Conservation (phyloP, 1,140 invertebrate species). For the Temnothorax nylanderi region DNA sequence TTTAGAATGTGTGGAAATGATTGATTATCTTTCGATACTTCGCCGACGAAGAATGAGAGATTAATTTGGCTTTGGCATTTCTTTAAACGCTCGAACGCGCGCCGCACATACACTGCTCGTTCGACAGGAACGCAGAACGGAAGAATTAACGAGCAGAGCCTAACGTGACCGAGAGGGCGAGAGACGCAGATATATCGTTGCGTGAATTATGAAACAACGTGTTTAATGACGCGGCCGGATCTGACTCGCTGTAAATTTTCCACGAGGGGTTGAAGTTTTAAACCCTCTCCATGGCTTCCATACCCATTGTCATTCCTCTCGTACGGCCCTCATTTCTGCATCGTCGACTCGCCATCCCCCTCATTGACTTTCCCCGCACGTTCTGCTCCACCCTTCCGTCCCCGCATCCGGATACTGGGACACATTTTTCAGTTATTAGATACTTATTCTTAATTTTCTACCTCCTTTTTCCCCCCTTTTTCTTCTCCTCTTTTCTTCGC, state of each 20-base stretch:
- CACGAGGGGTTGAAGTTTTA: slow-evolving; percentile 78
- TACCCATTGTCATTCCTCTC: slow-evolving; percentile 78
- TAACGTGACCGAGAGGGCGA: slow-evolving; percentile 18
- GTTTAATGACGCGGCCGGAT: slow-evolving; percentile 84
- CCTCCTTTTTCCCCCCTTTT: slow-evolving; percentile 34
- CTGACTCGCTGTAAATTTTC: slow-evolving; percentile 81
- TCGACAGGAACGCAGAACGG: slow-evolving; percentile 29
- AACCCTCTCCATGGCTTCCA: slow-evolving; percentile 76
- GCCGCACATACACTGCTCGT: background rate
- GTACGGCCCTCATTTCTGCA: slow-evolving; percentile 71
- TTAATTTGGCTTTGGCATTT: slow-evolving; percentile 25
- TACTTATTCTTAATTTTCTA: slow-evolving; percentile 76
- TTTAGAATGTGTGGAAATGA: slow-evolving; percentile 12
- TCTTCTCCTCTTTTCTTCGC: slow-evolving; percentile 25
- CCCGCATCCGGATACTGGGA: slow-evolving; percentile 61
- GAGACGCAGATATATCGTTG: slow-evolving; percentile 62
- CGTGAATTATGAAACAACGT: slow-evolving; percentile 85
- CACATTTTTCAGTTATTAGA: slow-evolving; percentile 79
- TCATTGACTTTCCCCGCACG: slow-evolving; percentile 71
- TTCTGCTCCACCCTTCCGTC: slow-evolving; percentile 42
- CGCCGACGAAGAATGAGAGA: slow-evolving; percentile 14
- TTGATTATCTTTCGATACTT: slow-evolving; percentile 35
- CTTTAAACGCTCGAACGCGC: slow-evolving; percentile 32
- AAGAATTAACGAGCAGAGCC: slow-evolving; percentile 51
- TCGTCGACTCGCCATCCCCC: slow-evolving; percentile 62